Evolutionary conservation across 1,140 invertebrate species (phyloP), one percentile per base, ranked within the genome.

Genomic region (Aphidius gifuensis): DNA sequence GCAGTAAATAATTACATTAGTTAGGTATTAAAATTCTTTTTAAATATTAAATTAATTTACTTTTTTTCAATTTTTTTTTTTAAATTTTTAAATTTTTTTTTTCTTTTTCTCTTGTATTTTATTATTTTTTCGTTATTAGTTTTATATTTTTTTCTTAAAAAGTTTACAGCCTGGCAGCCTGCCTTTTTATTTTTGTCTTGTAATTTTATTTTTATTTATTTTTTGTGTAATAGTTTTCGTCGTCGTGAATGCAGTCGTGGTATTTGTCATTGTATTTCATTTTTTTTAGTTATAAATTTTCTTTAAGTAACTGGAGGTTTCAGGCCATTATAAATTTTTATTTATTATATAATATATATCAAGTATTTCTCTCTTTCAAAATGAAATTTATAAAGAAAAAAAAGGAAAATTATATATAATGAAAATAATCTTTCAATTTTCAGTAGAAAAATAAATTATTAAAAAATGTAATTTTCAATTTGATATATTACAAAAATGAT

Each of bases 111-210:
- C 23, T 32, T 32, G 23, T 55, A 38, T 42, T 55, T 38, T 38
- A 32, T 32, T 32, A 42, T 11, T 49, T 21, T 21, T 49, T 39
- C 32, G 39, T n/a, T 32, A 32, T 39, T n/a, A 32, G 4, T 32
- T 53, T 53, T 39, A 11, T 55, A 1, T 16, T 49, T 49, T 49
- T 21, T 49, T 9, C 23, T 32, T 32, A 16, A 57, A 23, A n/a
- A 7, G 16, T 69, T 76, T 77, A 75, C 76, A 78, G 74, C 74
- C 74, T 76, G 74, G 62, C 64, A 74, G 74, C 70, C 70, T 69
- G 61, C 67, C 62, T 63, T 54, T 57, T 60, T 45, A 55, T 16
- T 61, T 39, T 48, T 2, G 54, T 5, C 46, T 46, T 49, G 39
- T 21, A 57, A 11, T 11, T 21, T 54, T 64, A 16, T 45, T 9